A percentile compares a stretch with the other conserved stretches of the same genome.
phyloP scores from a whole-genome alignment of 2,113 vertebrate genomes.

The Nesoenas mayeri region DNA sequence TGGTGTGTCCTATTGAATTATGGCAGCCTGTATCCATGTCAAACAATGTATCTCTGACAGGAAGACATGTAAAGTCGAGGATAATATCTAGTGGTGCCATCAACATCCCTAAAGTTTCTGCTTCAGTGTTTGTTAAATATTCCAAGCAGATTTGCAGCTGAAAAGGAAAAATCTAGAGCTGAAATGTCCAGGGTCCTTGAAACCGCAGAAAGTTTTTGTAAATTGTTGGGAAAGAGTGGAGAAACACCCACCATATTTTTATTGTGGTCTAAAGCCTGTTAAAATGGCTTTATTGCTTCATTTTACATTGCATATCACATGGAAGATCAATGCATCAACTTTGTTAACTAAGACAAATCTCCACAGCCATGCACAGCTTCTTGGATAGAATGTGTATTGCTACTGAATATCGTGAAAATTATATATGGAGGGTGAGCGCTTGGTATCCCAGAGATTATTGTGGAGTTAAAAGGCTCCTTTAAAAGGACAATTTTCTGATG shows the following conservation, averaged over 20 bases:
- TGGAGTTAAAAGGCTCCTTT: neutral
- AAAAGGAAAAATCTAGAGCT: neutral
- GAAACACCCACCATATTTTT: rapidly evolving
- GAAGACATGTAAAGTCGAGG: neutral
- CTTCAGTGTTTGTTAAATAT: neutral
- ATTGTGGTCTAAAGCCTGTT: neutral
- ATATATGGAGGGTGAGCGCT: neutral
- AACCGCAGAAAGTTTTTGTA: neutral
- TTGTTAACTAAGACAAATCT: neutral
- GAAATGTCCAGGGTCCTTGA: neutral
- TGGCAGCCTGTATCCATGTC: neutral
- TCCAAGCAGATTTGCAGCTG: neutral
- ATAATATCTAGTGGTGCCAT: neutral
- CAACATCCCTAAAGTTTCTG: neutral
- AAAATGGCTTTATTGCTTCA: neutral
- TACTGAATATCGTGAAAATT: neutral
- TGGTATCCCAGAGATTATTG: neutral
- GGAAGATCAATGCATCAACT: neutral
- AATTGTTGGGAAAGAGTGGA: neutral
- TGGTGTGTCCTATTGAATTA: constrained; percentile 32
- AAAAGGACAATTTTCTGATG: neutral
- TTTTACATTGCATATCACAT: neutral
- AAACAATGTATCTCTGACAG: neutral
- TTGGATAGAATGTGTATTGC: neutral
- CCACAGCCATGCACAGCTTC: neutral